Evolutionary conservation across 2,797 vertebrate genomes (phyloP).

Genomic region (Aplochiton taeniatus): DNA sequence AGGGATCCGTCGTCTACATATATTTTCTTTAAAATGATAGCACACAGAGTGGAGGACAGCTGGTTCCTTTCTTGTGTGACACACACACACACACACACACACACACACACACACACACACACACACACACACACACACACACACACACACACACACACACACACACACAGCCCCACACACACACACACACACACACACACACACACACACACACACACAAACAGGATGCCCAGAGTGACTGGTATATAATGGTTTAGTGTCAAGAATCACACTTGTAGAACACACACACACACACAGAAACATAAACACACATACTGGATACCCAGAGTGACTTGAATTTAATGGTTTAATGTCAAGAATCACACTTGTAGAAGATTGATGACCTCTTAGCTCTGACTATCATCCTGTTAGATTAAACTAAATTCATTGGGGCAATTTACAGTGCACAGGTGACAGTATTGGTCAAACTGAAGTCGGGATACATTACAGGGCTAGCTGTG

Average conservation of each 20-base stretch:
- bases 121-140: not conserved
- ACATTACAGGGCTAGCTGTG: slow-evolving; percentile 60
- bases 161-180: not conserved
- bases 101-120: too few species aligned
- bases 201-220: not conserved
- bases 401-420: slow-evolving; percentile 40
- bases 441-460: slow-evolving; percentile 37
- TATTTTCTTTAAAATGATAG: slow-evolving; percentile 8
- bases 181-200: slow-evolving; percentile 1
- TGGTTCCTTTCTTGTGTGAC: slow-evolving; percentile 5
- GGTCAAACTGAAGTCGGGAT: slow-evolving; percentile 61
- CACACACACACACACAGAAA: too few species aligned
- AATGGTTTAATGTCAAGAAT: slow-evolving; percentile 47
- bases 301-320: too few species aligned
- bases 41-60: not conserved
- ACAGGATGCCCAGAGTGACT: slow-evolving; percentile 25
- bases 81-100: not conserved
- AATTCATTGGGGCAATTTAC: slow-evolving; percentile 59
- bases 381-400: slow-evolving; percentile 17
- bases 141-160: slow-evolving; percentile 1
- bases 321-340: too few species aligned
- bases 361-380: slow-evolving; percentile 41
- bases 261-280: slow-evolving; percentile 34
- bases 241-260: slow-evolving; percentile 33
- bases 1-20: not conserved